Percentiles rank a stretch among this genome's conserved stretches.
Conservation (phyloP, 2,797 vertebrate species). For the Halcyon badia region DNA sequence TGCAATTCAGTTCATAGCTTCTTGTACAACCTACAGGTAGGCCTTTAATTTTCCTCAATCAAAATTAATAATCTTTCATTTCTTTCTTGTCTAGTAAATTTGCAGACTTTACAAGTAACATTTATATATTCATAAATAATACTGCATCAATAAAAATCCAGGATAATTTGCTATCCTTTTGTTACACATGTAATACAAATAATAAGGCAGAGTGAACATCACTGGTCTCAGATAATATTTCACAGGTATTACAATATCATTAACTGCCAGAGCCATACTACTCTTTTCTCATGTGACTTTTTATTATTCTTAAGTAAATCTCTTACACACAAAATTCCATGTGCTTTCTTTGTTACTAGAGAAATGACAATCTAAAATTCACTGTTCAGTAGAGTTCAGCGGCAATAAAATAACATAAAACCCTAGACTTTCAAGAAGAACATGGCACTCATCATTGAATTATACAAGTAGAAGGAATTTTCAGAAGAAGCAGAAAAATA, state of each 20-base stretch:
- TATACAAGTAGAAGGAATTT: neutral
- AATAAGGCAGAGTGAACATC: neutral
- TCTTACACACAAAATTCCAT: neutral
- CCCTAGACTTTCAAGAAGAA: neutral
- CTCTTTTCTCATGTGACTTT: neutral
- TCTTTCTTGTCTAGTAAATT: neutral
- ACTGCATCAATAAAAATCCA: neutral
- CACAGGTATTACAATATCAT: neutral
- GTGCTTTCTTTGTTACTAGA: neutral
- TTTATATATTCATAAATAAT: neutral
- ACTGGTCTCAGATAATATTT: neutral
- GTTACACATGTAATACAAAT: neutral
- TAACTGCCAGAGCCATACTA: neutral
- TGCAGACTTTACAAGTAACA: neutral
- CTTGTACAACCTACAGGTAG: neutral
- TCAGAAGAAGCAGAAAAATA: neutral
- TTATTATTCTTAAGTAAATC: neutral
- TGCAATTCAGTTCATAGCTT: neutral
- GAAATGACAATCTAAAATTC: neutral
- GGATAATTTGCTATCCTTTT: neutral
- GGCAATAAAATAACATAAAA: neutral
- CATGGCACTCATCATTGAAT: neutral
- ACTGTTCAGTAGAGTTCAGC: neutral
- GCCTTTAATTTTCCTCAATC: neutral
- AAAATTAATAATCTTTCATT: neutral